Evolutionary conservation across 2,113 vertebrate species (phyloP), one percentile per base, ranked within the genome.

Genomic region (Zosterops pallidus): DNA sequence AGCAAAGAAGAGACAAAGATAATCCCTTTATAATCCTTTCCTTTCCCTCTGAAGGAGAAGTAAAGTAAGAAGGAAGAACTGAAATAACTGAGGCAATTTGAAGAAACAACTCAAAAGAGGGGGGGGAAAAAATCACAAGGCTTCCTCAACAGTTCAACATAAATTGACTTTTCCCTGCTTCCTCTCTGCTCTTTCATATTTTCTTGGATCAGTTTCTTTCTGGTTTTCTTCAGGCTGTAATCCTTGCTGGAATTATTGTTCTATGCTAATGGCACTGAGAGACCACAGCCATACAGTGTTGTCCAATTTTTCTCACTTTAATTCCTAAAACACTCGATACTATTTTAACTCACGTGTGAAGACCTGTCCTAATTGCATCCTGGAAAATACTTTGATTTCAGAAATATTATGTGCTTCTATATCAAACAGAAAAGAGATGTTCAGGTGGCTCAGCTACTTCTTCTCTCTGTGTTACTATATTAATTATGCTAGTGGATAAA

Each of bases 101-200:
- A 87, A 39, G 22, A 63, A 87, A 63, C 1, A 63, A 14, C 23
- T 42, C 33, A 41, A 87, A 83, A 55, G 8, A 39, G 2, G 0
- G 11, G 0, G 12, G 52, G 31, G 44, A 6, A 39, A 39, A 39
- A 9, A 28, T 3, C 37, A 3, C 1, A 3, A 25, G 10, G 1
- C 5, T 64, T 81, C 20, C 49, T 63, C 11, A 57, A 39, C 6
- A 47, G 9, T 22, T 85, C 33, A 31, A 59, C 26, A 31, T 70
- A 70, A 69, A 57, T 23, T 62, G 12, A 11, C 5, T 39, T 74
- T 75, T 29, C 12, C 13, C 4, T 33, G 6, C 15, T 77, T 69
- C 22, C 28, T 72, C 25, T 87, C n/a, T 55, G 17, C 19, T 42
- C 3, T 70, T 86, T 47, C 13, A 4, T 47, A 57, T 70, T 62